phyloP scores from a whole-genome alignment of 2,797 vertebrate genomes.

The Megalops cyprinoides region DNA sequence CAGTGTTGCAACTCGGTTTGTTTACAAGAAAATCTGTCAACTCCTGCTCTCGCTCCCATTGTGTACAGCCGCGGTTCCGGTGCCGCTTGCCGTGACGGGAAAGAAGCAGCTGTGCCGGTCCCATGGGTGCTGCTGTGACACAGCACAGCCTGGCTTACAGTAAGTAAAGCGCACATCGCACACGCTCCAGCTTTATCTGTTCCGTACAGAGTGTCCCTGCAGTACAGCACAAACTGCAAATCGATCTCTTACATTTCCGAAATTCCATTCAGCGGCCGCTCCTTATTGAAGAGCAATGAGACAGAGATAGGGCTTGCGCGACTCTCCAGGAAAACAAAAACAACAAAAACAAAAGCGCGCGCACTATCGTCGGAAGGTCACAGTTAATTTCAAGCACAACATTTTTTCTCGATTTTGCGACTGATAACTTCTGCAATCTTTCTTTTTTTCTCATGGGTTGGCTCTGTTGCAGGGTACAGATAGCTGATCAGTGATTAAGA shows the following conservation, averaged over 20 bases:
- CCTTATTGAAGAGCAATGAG: background rate
- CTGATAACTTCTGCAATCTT: too few relatives aligned
- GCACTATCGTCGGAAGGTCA: background rate
- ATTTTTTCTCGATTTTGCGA: too few relatives aligned
- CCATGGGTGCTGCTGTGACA: background rate
- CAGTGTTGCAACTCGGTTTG: background rate
- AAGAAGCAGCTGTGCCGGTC: background rate
- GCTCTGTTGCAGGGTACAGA: background rate
- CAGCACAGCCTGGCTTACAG: background rate
- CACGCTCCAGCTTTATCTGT: conserved; percentile 9
- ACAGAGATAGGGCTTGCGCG: background rate
- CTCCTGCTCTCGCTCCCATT: background rate
- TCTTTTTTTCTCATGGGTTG: background rate
- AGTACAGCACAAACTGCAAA: background rate
- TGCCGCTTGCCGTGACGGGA: background rate
- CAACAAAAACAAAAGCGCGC: background rate
- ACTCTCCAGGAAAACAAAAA: background rate
- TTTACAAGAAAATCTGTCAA: background rate
- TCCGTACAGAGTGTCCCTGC: background rate
- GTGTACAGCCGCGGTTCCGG: background rate
- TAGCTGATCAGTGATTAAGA: background rate
- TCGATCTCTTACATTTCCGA: background rate
- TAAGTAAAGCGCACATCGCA: background rate
- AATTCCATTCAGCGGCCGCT: background rate
- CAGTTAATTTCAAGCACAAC: background rate